A percentile compares a stretch with the other conserved stretches of the same genome.
These are phyloP conservation scores for Diarsia rubi DNA, from an alignment of 2,888 invertebrate species.

Conservation along the genomic window DNA sequence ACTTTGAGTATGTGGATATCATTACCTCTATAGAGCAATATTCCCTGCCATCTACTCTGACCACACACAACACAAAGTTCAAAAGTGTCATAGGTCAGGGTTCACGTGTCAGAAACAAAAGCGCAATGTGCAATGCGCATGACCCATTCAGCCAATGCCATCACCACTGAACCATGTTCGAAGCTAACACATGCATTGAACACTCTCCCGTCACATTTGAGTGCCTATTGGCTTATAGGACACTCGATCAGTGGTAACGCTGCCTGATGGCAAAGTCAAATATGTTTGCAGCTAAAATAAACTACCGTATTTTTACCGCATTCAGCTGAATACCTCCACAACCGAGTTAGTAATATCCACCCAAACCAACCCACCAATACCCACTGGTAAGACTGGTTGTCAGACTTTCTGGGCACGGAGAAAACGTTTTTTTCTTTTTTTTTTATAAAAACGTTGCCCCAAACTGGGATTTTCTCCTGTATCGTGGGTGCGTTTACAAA, in stretches of 20 bases:
- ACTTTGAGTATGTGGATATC: neutral
- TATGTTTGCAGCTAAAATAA: neutral
- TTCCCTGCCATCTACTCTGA: neutral
- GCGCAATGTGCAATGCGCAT: constrained; percentile 47
- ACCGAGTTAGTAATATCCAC: no score
- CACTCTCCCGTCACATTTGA: neutral
- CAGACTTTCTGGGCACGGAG: no score
- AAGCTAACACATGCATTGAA: constrained; percentile 16
- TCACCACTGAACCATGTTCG: constrained; percentile 32
- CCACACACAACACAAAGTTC: neutral
- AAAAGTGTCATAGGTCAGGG: constrained; percentile 46
- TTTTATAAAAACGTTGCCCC: no score
- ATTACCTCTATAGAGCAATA: neutral
- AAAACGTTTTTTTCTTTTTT: no score
- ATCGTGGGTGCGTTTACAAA: no score
- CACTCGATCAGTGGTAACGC: neutral
- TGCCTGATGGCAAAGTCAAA: neutral
- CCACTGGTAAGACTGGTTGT: no score
- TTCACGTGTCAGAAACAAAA: constrained; percentile 40
- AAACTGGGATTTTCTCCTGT: no score
- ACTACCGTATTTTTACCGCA: neutral
- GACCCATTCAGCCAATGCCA: constrained; percentile 35
- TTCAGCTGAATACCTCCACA: no score
- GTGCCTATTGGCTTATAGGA: neutral
- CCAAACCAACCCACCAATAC: no score